Evolutionary conservation across 2,113 vertebrate genomes (phyloP).

Genomic region (Chaenocephalus aceratus): DNA sequence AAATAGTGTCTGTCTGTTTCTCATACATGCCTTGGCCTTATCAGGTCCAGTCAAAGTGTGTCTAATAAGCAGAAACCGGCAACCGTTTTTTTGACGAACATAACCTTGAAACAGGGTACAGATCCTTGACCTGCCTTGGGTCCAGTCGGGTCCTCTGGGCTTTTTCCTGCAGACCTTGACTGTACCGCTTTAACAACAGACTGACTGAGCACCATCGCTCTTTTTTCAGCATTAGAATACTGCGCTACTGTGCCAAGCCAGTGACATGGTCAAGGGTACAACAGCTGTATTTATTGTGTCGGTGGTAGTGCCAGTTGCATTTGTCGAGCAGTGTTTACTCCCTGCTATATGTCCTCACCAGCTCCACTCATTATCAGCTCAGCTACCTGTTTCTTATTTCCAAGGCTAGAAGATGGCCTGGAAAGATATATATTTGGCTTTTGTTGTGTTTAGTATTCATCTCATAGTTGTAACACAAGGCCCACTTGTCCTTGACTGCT

Average conservation of each 20-base stretch:
- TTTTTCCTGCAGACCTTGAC: conserved; percentile 27
- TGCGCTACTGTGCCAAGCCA: conserved; percentile 53
- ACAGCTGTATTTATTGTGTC: conserved; percentile 66
- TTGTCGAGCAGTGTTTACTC: conserved; percentile 60
- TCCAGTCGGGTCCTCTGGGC: conserved; percentile 10
- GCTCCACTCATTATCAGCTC: conserved; percentile 33
- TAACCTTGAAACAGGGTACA: conserved; percentile 8
- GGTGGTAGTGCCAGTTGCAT: conserved; percentile 62
- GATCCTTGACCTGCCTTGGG: neutral
- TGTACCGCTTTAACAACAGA: conserved; percentile 30
- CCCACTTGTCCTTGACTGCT: conserved; percentile 79
- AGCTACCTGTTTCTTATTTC: conserved; percentile 67
- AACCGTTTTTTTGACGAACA: neutral
- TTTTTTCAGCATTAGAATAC: conserved; percentile 46
- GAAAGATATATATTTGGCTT: conserved; percentile 70
- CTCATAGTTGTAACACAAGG: conserved; percentile 78
- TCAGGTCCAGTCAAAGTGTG: neutral
- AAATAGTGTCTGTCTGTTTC: neutral
- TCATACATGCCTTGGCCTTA: too few species aligned
- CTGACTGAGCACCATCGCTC: conserved; percentile 30
- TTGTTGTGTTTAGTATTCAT: conserved; percentile 74
- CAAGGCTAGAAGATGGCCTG: conserved; percentile 76
- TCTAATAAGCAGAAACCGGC: conserved; percentile 10
- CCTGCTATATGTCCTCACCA: conserved; percentile 19
- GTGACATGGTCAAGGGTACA: conserved; percentile 64